These are phyloP conservation scores for Poeciliopsis infans DNA, from an alignment of 2,797 vertebrate species.

Conservation along the genomic window DNA sequence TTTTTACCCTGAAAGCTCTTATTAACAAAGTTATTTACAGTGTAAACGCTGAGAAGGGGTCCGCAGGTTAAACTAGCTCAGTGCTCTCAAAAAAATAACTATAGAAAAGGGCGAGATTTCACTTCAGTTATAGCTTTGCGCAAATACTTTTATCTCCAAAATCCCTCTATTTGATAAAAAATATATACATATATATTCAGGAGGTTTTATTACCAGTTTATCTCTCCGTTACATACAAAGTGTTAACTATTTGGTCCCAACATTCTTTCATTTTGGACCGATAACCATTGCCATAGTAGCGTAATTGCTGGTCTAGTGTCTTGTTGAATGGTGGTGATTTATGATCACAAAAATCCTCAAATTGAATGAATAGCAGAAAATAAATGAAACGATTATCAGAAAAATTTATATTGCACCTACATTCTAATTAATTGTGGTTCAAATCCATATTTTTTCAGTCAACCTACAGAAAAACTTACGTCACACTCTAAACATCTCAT, in stretches of 20 bases:
- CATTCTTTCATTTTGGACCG: neutral
- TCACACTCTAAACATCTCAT: neutral
- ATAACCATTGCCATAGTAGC: neutral
- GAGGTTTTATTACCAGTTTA: neutral
- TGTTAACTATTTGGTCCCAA: neutral
- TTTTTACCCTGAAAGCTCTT: neutral
- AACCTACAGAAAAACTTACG: neutral
- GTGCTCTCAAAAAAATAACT: neutral
- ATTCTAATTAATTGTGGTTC: neutral
- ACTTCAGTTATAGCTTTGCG: neutral
- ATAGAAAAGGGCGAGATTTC: neutral
- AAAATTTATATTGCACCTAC: neutral
- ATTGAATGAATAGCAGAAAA: neutral
- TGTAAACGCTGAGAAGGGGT: slow-evolving; percentile 33
- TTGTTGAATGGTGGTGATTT: neutral
- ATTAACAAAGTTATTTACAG: slow-evolving; percentile 58
- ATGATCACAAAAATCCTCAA: neutral
- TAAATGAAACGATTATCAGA: neutral
- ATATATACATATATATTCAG: neutral
- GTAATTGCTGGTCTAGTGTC: neutral
- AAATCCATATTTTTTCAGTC: neutral
- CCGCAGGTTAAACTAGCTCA: neutral
- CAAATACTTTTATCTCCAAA: neutral
- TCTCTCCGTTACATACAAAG: neutral
- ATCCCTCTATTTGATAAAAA: neutral